A percentile compares a stretch with the other conserved stretches of the same genome.
phyloP scores from a whole-genome alignment of 2,888 invertebrate genomes.

The Cantharis rufa region DNA sequence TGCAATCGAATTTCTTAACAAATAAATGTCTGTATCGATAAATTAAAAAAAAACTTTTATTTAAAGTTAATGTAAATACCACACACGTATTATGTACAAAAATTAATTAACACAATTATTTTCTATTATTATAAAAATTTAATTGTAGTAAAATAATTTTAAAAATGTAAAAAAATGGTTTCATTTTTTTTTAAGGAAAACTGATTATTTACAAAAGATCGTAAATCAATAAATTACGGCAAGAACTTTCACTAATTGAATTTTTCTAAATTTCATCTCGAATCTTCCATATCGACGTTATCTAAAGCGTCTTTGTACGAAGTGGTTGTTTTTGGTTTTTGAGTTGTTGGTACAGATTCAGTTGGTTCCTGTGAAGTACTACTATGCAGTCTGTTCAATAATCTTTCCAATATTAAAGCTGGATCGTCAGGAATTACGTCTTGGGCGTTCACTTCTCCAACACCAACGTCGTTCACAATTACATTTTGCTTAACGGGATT shows the following conservation, averaged over 20 bases:
- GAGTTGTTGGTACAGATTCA: constrained; percentile 15
- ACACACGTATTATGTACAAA: constrained; percentile 23
- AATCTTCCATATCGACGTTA: constrained; percentile 39
- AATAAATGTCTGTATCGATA: constrained; percentile 24
- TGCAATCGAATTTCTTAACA: constrained; percentile 10
- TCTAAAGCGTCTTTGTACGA: constrained; percentile 41
- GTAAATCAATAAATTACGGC: background rate
- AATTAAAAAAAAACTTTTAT: constrained; percentile 8
- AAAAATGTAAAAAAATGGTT: background rate
- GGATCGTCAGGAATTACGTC: constrained; percentile 48
- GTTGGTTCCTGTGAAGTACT: constrained; percentile 2
- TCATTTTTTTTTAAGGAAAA: background rate
- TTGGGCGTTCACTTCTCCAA: constrained; percentile 55
- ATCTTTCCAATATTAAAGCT: constrained; percentile 18
- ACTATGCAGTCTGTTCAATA: constrained; percentile 24
- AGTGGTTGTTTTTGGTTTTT: constrained; percentile 33
- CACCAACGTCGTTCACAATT: constrained; percentile 40
- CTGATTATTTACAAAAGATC: background rate
- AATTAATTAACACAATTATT: constrained; percentile 1
- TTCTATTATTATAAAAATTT: background rate
- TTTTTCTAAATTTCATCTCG: background rate
- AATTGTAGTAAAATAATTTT: background rate
- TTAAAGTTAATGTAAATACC: constrained; percentile 25
- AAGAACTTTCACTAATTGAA: background rate
- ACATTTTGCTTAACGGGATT: background rate